Base-by-base conservation (phyloP, 2,888 invertebrate species). In the Plutella xylostella region DNA sequence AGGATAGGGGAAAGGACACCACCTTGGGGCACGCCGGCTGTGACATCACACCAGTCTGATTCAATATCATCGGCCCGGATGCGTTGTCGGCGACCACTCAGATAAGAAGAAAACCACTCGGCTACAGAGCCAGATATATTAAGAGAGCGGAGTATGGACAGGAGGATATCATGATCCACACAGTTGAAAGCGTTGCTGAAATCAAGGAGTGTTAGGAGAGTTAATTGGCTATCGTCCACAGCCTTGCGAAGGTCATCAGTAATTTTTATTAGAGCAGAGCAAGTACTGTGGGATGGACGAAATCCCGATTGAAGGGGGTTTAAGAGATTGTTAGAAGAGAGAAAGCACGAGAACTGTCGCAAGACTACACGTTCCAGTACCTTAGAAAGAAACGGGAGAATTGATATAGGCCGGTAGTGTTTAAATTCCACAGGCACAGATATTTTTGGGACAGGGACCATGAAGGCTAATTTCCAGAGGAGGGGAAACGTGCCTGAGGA, bases 361-460 rank as follows among this genome's bases (percentile, higher is more conserved):
- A 48, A 38, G 1, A 50, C 49, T 17, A 42, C 21, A 1, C 31
- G 42, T 19, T 50, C 50, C 14, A 44, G 42, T 6, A 47, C 22
- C 44, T 48, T 52, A 1, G 49, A 52, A 0, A 49, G 43, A 25
- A 52, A 37, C 4, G 44, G 51, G 17, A 48, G 41, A 21, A 46
- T 45, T 12, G 46, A 48, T 25, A 51, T 50, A 14, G 53, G 53
- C 6, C 51, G 47, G 25, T 30, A 50, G 3, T 51, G 28, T 12
- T 47, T 37, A 19, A 43, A 48, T 2, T n/a, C n/a, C 7, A 33
- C 20, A 15, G 49, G 45, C 22, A 47, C 39, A 9, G 28, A 4
- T 9, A 35, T 34, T 48, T 53, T 46, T 18, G 51, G 41, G 17
- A 46, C 14, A n/a, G 52, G 52, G 25, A 52, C 44, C 4, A 52